Evolutionary conservation across 2,113 vertebrate species (phyloP), one percentile per base, ranked within the genome.

Genomic region (Rhabdomys dilectus): DNA sequence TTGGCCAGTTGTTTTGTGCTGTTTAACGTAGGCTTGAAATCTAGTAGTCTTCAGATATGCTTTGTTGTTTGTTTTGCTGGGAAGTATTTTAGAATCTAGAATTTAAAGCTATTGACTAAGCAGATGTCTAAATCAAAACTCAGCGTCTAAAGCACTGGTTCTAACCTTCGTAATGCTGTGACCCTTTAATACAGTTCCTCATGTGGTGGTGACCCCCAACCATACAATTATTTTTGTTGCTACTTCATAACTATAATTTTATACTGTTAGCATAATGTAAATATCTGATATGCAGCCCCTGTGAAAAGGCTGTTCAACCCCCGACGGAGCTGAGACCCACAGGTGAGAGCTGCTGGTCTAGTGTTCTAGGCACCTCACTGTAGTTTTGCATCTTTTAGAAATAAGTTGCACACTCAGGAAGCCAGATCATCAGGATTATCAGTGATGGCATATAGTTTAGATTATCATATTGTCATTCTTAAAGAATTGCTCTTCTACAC

Each of bases 61-160:
- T 24, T 22, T 29, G 78, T 90, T 78, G 66, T 48, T 84, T 94
- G 53, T 77, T 82, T 34, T 96, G 5, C 96, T 92, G 76, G 42
- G 36, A 89, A 56, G 26, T 89, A 7, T 91, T 92, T 66, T 66
- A 15, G 95, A 96, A 91, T 97, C n/a, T 81, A 94, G 26, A 13
- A 48, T 51, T 96, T 94, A 22, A 17, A 89, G 58, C 96, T 66
- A 0, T 48, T 90, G 45, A 24, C 34, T 12, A 15, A 48, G 42
- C 19, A 13, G 81, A 72, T 70, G 3, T 12, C 68, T 81, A 53
- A 88, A 42, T 31, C 95, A 95, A 39, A 88, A 58, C 0, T 1
- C 53, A 56, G 75, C 84, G 73, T 0, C 3, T 73, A 73, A n/a
- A 39, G 19, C n/a, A 22, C 19, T 39, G 72, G 8, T 22, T 73